Evolutionary conservation across 2,888 invertebrate species (phyloP).

Genomic region (Chymomyza caudatula): DNA sequence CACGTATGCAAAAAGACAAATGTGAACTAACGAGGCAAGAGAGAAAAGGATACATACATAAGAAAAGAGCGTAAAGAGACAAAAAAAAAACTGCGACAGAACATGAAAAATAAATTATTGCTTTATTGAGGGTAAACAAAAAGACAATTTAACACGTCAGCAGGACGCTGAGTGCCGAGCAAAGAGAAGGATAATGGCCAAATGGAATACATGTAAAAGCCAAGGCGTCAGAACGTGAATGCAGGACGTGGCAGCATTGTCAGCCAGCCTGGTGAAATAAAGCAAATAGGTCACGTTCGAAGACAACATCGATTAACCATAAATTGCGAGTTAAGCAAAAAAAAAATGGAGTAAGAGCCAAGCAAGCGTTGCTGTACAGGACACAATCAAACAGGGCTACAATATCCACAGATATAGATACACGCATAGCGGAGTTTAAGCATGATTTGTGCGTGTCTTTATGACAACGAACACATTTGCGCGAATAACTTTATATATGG

Average conservation of each 20-base stretch:
- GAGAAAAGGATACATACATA: not conserved
- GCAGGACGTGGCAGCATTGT: not conserved
- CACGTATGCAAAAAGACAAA: conserved; percentile 39
- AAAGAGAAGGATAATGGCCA: conserved; percentile 13
- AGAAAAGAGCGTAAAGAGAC: not conserved
- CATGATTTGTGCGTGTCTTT: conserved; percentile 73
- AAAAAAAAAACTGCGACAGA: conserved; percentile 46
- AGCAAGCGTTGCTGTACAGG: not conserved
- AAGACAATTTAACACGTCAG: conserved; percentile 74
- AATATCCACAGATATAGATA: conserved; percentile 9
- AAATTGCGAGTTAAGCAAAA: conserved; percentile 75
- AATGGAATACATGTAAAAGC: not conserved
- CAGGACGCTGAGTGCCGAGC: conserved; percentile 59
- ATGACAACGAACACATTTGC: conserved; percentile 62
- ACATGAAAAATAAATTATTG: conserved; percentile 72
- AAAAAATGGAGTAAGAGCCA: conserved; percentile 31
- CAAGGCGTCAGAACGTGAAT: conserved; percentile 5
- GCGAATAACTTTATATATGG: conserved; percentile 44
- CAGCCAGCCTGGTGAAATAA: conserved; percentile 43
- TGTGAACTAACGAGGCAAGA: conserved; percentile 31
- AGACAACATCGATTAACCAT: conserved; percentile 75
- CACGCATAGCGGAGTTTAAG: conserved; percentile 51
- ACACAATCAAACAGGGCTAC: not conserved
- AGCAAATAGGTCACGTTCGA: conserved; percentile 74
- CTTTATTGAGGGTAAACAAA: conserved; percentile 71